phyloP scores from a whole-genome alignment of 2,888 invertebrate genomes.

The Sarcophaga variegata region DNA sequence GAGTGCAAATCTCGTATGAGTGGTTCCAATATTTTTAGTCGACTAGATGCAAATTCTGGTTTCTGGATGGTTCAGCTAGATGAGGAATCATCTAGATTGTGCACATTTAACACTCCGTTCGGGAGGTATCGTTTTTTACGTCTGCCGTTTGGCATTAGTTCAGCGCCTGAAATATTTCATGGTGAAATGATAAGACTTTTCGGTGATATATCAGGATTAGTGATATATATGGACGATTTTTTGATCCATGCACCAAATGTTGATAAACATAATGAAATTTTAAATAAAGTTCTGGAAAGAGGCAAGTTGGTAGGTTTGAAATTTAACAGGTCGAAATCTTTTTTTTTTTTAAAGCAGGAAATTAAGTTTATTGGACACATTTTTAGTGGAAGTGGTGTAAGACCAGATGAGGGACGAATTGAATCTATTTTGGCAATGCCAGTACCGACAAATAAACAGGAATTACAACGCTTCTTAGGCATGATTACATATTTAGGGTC shows the following conservation, averaged over 20 bases:
- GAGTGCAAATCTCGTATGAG: slow-evolving; percentile 48
- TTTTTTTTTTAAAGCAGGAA: no score
- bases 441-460: no score
- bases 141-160: slow-evolving; percentile 66
- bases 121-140: slow-evolving; percentile 67
- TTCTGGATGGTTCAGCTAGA: slow-evolving; percentile 71
- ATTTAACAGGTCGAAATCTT: no score
- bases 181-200: slow-evolving; percentile 49
- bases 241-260: slow-evolving; percentile 33
- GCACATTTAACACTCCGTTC: slow-evolving; percentile 71
- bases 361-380: no score
- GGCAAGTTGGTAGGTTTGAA: no score
- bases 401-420: no score
- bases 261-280: slow-evolving; percentile 22
- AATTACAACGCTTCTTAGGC: no score
- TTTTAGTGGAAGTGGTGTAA: no score
- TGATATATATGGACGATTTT: slow-evolving; percentile 29
- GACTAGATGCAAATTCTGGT: slow-evolving; percentile 54
- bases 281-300: slow-evolving; percentile 5
- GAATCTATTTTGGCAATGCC: no score
- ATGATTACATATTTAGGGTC: no score
- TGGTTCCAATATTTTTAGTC: slow-evolving; percentile 39
- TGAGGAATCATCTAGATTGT: slow-evolving; percentile 69
- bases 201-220: slow-evolving; percentile 19
- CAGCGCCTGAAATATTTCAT: slow-evolving; percentile 63